phyloP scores from a whole-genome alignment of 2,797 vertebrate genomes.

The Paguma larvata region DNA sequence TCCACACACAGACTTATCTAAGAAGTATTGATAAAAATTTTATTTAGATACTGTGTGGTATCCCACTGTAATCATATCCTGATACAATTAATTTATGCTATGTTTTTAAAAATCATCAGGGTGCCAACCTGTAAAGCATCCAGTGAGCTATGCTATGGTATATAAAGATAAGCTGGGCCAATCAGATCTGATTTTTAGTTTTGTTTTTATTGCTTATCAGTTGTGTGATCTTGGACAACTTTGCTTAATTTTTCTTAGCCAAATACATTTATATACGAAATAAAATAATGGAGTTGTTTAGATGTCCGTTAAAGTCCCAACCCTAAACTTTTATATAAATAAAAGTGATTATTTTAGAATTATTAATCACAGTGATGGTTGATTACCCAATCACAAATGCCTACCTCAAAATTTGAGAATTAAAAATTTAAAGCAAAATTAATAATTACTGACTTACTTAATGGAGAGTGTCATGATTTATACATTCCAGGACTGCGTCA shows the following conservation, averaged over 20 bases:
- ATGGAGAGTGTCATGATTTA: not conserved
- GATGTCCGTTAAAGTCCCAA: not conserved
- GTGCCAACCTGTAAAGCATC: not conserved
- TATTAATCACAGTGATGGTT: not conserved
- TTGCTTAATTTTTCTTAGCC: not conserved
- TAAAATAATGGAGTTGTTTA: not conserved
- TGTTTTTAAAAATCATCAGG: not conserved
- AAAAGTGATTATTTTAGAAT: not conserved
- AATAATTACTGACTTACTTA: not conserved
- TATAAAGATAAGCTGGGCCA: not conserved
- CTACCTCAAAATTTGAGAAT: not conserved
- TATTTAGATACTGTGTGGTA: not conserved
- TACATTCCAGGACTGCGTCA: not conserved
- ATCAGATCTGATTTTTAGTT: not conserved
- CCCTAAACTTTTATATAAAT: not conserved
- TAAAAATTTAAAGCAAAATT: conserved; percentile 1
- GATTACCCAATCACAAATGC: not conserved
- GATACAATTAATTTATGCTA: not conserved
- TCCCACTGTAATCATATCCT: not conserved
- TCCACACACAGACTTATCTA: not conserved
- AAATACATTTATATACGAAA: not conserved
- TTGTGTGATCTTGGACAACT: not conserved
- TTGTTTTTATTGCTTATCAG: not conserved
- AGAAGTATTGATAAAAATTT: not conserved
- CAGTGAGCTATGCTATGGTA: not conserved